A percentile compares a stretch with the other conserved stretches of the same genome.
Conservation (phyloP, 2,113 vertebrate genomes). For the Fulmarus glacialis region DNA sequence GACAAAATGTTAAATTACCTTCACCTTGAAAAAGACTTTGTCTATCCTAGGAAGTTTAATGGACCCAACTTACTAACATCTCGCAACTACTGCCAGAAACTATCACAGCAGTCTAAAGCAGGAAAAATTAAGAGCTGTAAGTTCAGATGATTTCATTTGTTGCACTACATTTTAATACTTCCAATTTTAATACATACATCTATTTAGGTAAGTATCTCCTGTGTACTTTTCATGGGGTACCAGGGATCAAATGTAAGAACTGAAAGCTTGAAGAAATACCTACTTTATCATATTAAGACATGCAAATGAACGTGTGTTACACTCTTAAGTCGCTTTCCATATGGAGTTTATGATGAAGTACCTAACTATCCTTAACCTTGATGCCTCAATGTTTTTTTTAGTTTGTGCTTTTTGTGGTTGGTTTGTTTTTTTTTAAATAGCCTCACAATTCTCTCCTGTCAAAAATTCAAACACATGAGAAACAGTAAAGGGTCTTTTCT, state of each 20-base stretch:
- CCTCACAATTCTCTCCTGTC: neutral
- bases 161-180: neutral
- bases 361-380: neutral
- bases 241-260: neutral
- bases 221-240: neutral
- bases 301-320: neutral
- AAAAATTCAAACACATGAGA: neutral
- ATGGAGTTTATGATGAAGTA: neutral
- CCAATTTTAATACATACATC: neutral
- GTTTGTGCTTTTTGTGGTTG: neutral
- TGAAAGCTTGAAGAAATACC: neutral
- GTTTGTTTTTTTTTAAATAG: neutral
- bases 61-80: neutral
- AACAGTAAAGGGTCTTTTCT: neutral
- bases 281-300: neutral
- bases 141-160: neutral
- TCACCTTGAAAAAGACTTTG: neutral
- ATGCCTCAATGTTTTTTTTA: neutral
- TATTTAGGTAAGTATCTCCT: neutral
- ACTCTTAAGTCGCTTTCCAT: neutral
- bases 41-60: neutral
- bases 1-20: neutral
- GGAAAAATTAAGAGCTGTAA: neutral
- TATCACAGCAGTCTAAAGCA: neutral
- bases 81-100: neutral